phyloP scores from a whole-genome alignment of 1,140 invertebrate genomes.

The Amyelois transitella region DNA sequence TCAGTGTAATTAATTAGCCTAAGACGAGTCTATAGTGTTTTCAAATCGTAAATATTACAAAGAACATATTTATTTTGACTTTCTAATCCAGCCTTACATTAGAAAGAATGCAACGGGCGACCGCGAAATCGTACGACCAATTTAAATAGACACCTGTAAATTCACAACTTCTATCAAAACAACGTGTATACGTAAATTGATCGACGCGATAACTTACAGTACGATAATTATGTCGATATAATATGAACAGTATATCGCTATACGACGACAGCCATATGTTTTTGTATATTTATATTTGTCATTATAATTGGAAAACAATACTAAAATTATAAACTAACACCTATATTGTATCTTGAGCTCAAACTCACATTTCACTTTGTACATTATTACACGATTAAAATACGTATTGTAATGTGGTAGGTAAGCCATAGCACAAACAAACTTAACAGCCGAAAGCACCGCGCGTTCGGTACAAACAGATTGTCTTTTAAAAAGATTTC shows the following conservation, averaged over 20 bases:
- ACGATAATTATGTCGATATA: slow-evolving; percentile 14
- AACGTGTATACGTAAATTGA: slow-evolving; percentile 4
- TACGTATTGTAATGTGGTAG: slow-evolving; percentile 44
- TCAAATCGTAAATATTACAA: slow-evolving; percentile 22
- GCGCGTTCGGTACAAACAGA: slow-evolving; percentile 11
- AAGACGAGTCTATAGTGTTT: slow-evolving; percentile 31
- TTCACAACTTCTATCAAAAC: neutral
- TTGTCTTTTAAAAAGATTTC: slow-evolving; percentile 43
- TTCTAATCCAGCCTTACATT: slow-evolving; percentile 72
- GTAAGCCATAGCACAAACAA: slow-evolving; percentile 55
- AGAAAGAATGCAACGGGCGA: slow-evolving; percentile 57
- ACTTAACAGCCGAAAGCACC: neutral
- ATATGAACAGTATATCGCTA: slow-evolving; percentile 28
- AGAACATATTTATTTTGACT: slow-evolving; percentile 42
- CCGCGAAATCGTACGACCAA: slow-evolving; percentile 27
- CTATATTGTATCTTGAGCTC: slow-evolving; percentile 65
- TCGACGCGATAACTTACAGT: slow-evolving; percentile 20
- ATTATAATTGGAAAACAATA: slow-evolving; percentile 49
- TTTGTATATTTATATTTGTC: slow-evolving; percentile 53
- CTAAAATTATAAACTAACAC: slow-evolving; percentile 52
- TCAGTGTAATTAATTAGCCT: slow-evolving; percentile 28
- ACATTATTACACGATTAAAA: slow-evolving; percentile 64
- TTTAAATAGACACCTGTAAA: slow-evolving; percentile 10
- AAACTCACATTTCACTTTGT: slow-evolving; percentile 70
- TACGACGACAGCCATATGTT: slow-evolving; percentile 36